phyloP scores from a whole-genome alignment of 2,797 vertebrate species.

The Cynodonichthys magdalenae region DNA sequence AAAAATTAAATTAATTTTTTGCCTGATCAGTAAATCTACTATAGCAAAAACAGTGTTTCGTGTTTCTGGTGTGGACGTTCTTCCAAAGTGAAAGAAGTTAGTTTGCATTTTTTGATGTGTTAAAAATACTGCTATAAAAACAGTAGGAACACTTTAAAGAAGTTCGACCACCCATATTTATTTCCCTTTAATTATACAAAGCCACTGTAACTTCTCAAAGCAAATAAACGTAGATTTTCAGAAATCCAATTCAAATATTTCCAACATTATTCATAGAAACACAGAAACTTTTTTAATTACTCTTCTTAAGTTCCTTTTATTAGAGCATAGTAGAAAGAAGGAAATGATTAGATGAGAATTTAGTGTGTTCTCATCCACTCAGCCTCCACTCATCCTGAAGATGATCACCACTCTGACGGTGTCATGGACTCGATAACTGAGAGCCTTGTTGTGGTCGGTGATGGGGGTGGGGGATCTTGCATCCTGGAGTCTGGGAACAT shows the following conservation, averaged over 20 bases:
- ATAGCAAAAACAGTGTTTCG: too few relatives aligned
- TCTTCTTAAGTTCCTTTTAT: slow-evolving; percentile 17
- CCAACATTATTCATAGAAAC: slow-evolving; percentile 13
- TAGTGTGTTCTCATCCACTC: slow-evolving; percentile 4
- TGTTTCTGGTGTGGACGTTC: not conserved
- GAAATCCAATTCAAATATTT: slow-evolving; percentile 36
- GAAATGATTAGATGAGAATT: slow-evolving; percentile 20
- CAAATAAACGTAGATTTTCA: slow-evolving; percentile 12
- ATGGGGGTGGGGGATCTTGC: not conserved
- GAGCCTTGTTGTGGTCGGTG: slow-evolving; percentile 1
- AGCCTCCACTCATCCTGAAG: not conserved
- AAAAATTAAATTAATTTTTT: too few relatives aligned
- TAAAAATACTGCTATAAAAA: too few relatives aligned
- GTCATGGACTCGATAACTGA: slow-evolving; percentile 1
- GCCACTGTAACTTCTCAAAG: slow-evolving; percentile 1
- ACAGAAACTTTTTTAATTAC: slow-evolving; percentile 16
- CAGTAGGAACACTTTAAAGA: too few relatives aligned
- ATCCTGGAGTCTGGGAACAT: slow-evolving; percentile 19
- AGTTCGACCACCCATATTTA: too few relatives aligned
- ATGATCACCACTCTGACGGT: not conserved
- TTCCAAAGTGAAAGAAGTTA: not conserved
- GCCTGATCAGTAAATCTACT: too few relatives aligned
- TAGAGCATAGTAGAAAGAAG: not conserved
- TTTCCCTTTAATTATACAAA: too few relatives aligned
- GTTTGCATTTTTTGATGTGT: too few relatives aligned